Percentiles rank a stretch among this genome's conserved stretches.
Conservation (phyloP, 2,113 vertebrate genomes). For the Ceyx cyanopectus region DNA sequence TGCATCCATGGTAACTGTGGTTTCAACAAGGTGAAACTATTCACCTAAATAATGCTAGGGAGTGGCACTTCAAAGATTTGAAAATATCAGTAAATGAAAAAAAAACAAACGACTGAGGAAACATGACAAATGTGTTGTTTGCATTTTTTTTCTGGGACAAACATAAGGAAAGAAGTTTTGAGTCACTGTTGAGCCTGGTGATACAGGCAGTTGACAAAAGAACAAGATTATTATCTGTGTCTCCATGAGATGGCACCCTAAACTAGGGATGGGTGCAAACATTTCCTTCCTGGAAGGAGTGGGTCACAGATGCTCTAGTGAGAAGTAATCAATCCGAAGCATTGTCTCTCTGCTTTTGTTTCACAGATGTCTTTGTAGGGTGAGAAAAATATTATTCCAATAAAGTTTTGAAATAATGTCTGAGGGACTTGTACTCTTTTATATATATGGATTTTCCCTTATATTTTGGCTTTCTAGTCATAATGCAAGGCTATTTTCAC, state of each 20-base stretch:
- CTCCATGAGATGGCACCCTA: constrained; percentile 25
- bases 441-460: neutral
- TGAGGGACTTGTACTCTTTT: neutral
- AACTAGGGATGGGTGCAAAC: neutral
- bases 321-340: neutral
- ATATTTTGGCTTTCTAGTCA: neutral
- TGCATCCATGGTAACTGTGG: no score
- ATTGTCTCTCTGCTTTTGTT: neutral
- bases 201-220: neutral
- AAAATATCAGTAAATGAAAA: neutral
- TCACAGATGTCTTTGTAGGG: neutral
- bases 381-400: neutral
- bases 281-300: neutral
- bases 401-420: neutral
- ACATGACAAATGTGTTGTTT: neutral
- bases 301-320: neutral
- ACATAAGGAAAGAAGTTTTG: neutral
- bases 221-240: neutral
- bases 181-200: neutral
- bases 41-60: no score
- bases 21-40: no score
- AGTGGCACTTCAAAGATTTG: neutral
- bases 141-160: neutral
- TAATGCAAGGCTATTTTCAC: neutral
- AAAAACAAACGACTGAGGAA: neutral